A percentile compares a stretch with the other conserved stretches of the same genome.
These are phyloP conservation scores for Sporophila hypoxantha DNA, from an alignment of 2,113 vertebrate species.

Conservation along the genomic window DNA sequence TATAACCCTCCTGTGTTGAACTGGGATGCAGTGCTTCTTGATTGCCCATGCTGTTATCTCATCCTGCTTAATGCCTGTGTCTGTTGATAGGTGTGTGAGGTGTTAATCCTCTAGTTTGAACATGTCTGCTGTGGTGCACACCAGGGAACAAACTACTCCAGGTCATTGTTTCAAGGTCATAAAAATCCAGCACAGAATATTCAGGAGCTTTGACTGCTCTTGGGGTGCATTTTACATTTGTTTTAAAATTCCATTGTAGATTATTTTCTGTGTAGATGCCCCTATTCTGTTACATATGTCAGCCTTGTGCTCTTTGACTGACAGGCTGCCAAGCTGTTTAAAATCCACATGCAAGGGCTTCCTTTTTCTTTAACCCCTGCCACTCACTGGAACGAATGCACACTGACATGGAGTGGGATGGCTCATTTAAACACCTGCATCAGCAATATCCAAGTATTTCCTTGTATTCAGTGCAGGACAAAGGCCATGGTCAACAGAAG, in stretches of 20 bases:
- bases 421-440: not conserved
- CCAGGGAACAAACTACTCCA: not conserved
- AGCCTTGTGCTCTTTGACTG: not conserved
- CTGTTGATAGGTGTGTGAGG: slow-evolving; percentile 64
- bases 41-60: slow-evolving; percentile 63
- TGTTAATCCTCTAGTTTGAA: slow-evolving; percentile 59
- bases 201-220: not conserved
- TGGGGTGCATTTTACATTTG: not conserved
- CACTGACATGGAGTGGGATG: not conserved
- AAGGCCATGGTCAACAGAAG: not conserved
- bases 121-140: slow-evolving; percentile 5
- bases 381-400: not conserved
- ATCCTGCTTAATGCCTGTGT: slow-evolving; percentile 48
- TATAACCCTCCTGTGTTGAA: slow-evolving; percentile 51
- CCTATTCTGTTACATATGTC: not conserved
- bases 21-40: slow-evolving; percentile 50
- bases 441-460: not conserved
- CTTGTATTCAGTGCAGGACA: not conserved
- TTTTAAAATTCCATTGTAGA: not conserved
- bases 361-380: not conserved
- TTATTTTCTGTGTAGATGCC: not conserved
- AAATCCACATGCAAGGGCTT: not conserved
- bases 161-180: slow-evolving; percentile 56
- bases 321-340: not conserved
- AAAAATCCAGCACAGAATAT: slow-evolving; percentile 13